Percentiles rank a stretch among this genome's conserved stretches.
These are phyloP conservation scores for Montifringilla adamsi DNA, from an alignment of 2,113 vertebrate species.

Conservation along the genomic window DNA sequence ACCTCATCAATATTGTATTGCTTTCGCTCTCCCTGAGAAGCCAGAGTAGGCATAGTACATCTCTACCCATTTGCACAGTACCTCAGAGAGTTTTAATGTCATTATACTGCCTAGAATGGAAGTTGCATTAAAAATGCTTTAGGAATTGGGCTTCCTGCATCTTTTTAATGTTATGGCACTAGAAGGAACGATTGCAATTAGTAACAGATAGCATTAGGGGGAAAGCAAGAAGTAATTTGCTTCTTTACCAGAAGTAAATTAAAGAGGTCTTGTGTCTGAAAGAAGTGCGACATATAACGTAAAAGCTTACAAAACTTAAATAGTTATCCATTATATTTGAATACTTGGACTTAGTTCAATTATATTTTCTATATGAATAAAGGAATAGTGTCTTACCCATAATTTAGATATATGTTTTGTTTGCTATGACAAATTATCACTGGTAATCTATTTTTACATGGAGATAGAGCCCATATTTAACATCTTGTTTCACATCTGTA, in stretches of 20 bases:
- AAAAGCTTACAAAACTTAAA: constrained; percentile 22
- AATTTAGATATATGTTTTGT: background rate
- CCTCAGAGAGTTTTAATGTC: constrained; percentile 47
- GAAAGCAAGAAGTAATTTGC: background rate
- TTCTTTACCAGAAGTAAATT: constrained; percentile 25
- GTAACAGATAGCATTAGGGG: background rate
- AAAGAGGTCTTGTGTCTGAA: background rate
- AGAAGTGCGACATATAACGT: background rate
- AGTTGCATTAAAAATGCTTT: constrained; percentile 1
- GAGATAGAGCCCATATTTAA: constrained; percentile 21
- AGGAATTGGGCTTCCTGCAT: background rate
- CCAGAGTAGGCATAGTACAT: constrained; percentile 46
- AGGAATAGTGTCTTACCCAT: background rate
- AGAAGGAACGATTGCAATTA: constrained; percentile 32
- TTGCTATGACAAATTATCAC: background rate
- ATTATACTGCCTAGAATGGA: constrained; percentile 1
- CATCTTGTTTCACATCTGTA: constrained; percentile 12
- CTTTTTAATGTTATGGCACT: constrained; percentile 33
- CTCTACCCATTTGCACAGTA: constrained; percentile 41
- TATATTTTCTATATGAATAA: background rate
- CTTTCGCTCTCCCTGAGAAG: constrained; percentile 26
- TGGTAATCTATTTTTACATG: background rate
- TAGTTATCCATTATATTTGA: background rate
- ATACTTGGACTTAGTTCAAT: background rate
- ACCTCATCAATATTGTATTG: constrained; percentile 69